Percentiles rank a stretch among this genome's conserved stretches.
These are phyloP conservation scores for Ormyrus labotus DNA, from an alignment of 2,888 invertebrate species.

Conservation along the genomic window DNA sequence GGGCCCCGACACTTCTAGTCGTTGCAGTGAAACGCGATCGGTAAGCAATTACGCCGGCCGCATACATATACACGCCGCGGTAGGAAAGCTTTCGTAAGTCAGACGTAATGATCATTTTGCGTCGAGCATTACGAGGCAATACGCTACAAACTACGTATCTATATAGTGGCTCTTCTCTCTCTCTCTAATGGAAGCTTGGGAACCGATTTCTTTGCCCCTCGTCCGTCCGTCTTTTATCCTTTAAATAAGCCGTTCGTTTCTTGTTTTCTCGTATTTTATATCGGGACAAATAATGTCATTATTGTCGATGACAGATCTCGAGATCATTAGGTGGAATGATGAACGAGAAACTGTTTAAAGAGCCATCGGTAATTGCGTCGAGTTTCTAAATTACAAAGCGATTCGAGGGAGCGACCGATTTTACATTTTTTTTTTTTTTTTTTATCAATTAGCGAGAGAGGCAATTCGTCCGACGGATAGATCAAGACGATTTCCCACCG, in stretches of 20 bases:
- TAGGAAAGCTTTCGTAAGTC: slow-evolving; percentile 34
- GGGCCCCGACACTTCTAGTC: background rate
- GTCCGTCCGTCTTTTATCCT: background rate
- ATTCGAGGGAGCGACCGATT: slow-evolving; percentile 25
- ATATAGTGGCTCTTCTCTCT: background rate
- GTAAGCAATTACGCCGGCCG: slow-evolving; percentile 22
- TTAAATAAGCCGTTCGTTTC: slow-evolving; percentile 35
- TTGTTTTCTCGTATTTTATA: slow-evolving; percentile 40
- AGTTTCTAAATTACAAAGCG: slow-evolving; percentile 53
- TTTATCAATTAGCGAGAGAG: slow-evolving; percentile 41
- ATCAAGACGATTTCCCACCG: slow-evolving; percentile 41
- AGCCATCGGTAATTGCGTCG: slow-evolving; percentile 42
- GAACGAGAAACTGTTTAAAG: slow-evolving; percentile 51
- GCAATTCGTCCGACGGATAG: slow-evolving; percentile 12
- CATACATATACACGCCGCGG: background rate
- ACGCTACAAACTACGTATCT: background rate
- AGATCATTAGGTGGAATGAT: slow-evolving; percentile 52
- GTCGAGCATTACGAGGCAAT: slow-evolving; percentile 32
- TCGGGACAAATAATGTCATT: slow-evolving; percentile 53
- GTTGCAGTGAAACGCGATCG: slow-evolving; percentile 17
- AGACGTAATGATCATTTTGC: slow-evolving; percentile 28
- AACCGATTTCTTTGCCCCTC: slow-evolving; percentile 31
- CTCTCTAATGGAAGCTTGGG: slow-evolving; percentile 50
- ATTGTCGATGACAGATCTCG: slow-evolving; percentile 47
- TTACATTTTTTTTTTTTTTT: slow-evolving; percentile 26